Evolutionary conservation across 2,113 vertebrate genomes (phyloP), one percentile per base, ranked within the genome.

Genomic region (Pedetes capensis): DNA sequence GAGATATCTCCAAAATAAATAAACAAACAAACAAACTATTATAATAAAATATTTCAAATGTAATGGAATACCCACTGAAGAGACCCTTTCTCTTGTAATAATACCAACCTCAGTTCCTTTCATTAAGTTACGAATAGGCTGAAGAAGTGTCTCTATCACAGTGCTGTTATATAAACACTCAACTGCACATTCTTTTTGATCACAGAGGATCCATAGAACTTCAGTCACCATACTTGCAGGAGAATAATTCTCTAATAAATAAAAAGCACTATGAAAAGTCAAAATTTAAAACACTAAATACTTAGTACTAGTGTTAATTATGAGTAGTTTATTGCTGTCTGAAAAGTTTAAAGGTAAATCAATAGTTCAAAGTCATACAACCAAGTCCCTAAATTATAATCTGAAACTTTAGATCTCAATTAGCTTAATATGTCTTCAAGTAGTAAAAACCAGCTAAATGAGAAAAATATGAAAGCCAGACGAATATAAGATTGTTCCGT

Each of bases 171-270:
- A 98, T 66, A 99, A 98, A 96, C 99, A 99, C 72, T 99, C 98
- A 10, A 97, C 91, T 10, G 99, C 98, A 95, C 98, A 99, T 93
- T 99, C 99, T 3, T 98, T 99, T 89, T 99, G 98, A 87, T 99
- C 99, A 97, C 99, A 99, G 75, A 99, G 98, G 92, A 97, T 98
- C 98, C 97, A 98, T 22, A 99, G 98, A 95, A 99, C 97, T 94
- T 99, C 99, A 98, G 98, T 98, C 96, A 98, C 98, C 97, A 99
- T 98, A 91, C 96, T 93, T 96, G 98, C 98, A 89, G 99, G 99
- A 44, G 98, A 99, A 95, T 99, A 98, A 44, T 91, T 98, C 63
- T 99, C 99, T 99, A 97, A 94, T 64, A 90, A 98, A 96, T 22
- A 96, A 96, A 10, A 96, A 88, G 27, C 34, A 88, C 75, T 72